Conservation (phyloP, 1,140 invertebrate genomes). For the Drosophila lini region DNA sequence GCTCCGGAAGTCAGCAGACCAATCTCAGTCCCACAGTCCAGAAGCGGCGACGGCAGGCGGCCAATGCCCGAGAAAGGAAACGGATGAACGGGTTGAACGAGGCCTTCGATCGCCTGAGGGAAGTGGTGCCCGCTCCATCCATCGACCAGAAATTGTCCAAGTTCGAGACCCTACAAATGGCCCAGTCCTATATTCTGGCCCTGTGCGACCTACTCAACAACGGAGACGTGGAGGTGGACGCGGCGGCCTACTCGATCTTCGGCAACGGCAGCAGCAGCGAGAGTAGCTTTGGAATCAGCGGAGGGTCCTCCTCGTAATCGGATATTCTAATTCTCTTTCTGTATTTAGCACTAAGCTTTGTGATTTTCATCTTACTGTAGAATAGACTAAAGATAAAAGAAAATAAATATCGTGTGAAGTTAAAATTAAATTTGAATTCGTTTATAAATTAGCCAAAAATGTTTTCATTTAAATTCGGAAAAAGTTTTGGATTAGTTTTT, state of each 20-base stretch:
- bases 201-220: constrained; percentile 87
- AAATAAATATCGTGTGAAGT: constrained; percentile 12
- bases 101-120: constrained; percentile 91
- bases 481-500: no score
- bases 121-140: constrained; percentile 92
- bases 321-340: neutral
- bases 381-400: constrained; percentile 17
- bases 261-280: constrained; percentile 49
- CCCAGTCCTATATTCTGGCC: constrained; percentile 92
- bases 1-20: constrained; percentile 14
- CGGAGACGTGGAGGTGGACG: constrained; percentile 60
- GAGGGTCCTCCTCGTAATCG: constrained; percentile 19
- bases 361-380: constrained; percentile 62
- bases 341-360: constrained; percentile 58
- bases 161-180: constrained; percentile 95
- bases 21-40: constrained; percentile 86
- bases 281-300: constrained; percentile 45
- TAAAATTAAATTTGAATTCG: no score
- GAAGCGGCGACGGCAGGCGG: constrained; percentile 88
- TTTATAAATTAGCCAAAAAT: no score
- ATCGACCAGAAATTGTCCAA: constrained; percentile 93
- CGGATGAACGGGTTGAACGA: constrained; percentile 93
- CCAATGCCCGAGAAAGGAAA: constrained; percentile 91
- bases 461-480: no score
- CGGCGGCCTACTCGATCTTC: constrained; percentile 58